Evolutionary conservation across 2,113 vertebrate genomes (phyloP), one percentile per base, ranked within the genome.

Genomic region (Pomatostomus ruficeps): DNA sequence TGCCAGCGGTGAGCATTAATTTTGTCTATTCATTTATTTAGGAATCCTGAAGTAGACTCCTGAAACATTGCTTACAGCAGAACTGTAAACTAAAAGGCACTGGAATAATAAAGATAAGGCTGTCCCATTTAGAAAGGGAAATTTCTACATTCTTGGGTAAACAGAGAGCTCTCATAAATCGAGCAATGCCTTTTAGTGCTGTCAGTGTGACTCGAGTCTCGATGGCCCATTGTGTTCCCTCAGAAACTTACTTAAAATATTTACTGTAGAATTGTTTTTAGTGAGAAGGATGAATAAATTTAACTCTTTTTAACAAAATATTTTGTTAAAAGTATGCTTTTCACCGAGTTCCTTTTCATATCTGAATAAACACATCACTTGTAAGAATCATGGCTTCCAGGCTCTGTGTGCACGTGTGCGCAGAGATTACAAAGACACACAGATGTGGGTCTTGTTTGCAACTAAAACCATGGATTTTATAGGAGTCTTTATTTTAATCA

Each of bases 71-170:
- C 96, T 97, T 97, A 96, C 72, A 94, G 76, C 89, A 95, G 93
- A 93, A 96, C 90, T 97, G 87, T 97, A 96, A 97, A 97, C 95
- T 94, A 92, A 97, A 97, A 93, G 93, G 92, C 88, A 93, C 95
- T 97, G 97, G 86, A 97, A 97, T 97, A 98, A 95, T 97, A 98
- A 95, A 97, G 95, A 97, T 97, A 98, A 97, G 93, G 83, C 95
- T 95, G 94, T 78, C 93, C 96, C 89, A 97, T 97, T 97, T 96
- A 89, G 67, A 97, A 97, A 97, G 90, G 94, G 92, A 97, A 98
- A 96, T 96, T 96, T 97, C 95, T 95, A 75, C 90, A 95, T 97
- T 97, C 96, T 93, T 96, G 93, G 72, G 95, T 96, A 98, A 97
- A 97, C 90, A 97, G 84, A 87, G 73, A 29, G 85, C 82, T 91